These are phyloP conservation scores for Phlogophora meticulosa DNA, from an alignment of 2,888 invertebrate species.

Conservation along the genomic window DNA sequence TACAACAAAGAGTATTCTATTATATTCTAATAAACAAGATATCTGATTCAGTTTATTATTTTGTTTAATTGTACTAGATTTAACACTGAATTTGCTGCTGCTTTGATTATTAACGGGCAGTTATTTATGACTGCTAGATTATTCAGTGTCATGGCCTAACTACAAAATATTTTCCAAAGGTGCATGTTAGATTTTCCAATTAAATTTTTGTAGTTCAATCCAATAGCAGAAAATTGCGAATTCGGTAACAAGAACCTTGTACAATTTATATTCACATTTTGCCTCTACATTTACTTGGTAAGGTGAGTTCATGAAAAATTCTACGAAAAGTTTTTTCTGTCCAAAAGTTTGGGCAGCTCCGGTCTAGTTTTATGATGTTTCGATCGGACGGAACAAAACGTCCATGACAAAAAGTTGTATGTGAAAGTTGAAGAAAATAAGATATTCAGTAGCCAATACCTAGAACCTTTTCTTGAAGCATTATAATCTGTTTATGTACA, in stretches of 20 bases:
- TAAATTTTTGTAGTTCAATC: too few species aligned
- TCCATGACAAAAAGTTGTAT: slow-evolving; percentile 30
- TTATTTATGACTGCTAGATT: too few species aligned
- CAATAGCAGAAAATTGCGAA: too few species aligned
- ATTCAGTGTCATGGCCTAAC: too few species aligned
- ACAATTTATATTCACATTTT: slow-evolving; percentile 5
- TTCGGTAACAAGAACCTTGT: background rate
- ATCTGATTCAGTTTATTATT: too few species aligned
- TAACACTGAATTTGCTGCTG: too few species aligned
- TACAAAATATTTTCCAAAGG: too few species aligned
- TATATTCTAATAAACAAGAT: too few species aligned
- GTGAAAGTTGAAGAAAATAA: slow-evolving; percentile 29
- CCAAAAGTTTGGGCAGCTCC: slow-evolving; percentile 35
- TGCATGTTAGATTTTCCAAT: too few species aligned
- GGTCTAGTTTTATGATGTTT: slow-evolving; percentile 49
- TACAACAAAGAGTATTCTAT: too few species aligned
- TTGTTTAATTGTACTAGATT: too few species aligned
- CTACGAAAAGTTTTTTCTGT: slow-evolving; percentile 16
- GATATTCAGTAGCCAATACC: slow-evolving; percentile 2
- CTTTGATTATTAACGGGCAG: too few species aligned
- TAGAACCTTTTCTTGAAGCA: slow-evolving; percentile 1
- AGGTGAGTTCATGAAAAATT: slow-evolving; percentile 19
- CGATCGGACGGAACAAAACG: slow-evolving; percentile 34
- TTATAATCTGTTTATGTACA: background rate
- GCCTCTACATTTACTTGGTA: slow-evolving; percentile 22